Base-by-base conservation (phyloP, 2,113 vertebrate genomes). In the Sinocyclocheilus maitianheensis region DNA sequence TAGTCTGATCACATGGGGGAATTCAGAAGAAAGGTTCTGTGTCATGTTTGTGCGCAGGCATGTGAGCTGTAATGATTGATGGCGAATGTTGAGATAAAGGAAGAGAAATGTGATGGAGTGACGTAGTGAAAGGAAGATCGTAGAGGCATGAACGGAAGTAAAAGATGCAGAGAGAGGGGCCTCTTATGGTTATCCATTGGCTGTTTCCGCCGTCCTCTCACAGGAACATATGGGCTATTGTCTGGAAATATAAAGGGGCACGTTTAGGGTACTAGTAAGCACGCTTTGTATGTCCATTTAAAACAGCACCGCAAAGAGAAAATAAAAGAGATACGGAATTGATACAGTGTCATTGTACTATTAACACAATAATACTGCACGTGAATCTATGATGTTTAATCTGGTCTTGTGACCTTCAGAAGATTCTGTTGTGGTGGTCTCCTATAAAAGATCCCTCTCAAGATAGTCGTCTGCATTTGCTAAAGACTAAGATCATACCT, bases 71-170 rank as follows among this genome's bases (percentile, higher is more conserved):
- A 14, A 14, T 1, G 20, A 62, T 5, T 24, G n/a, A 26, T 20
- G 37, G n/a, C 30, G 30, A 67, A 76, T 60, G n/a, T 83, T 13
- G 63, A 81, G 83, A 82, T 81, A 77, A 76, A 65, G 55, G 58
- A 16, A 62, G 81, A 75, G 37, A 77, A 46, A 67, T 37, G 62
- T 63, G 81, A 80, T 84, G 85, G 71, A 53, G 78, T 82, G 63
- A 60, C 76, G 43, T 80, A 71, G 84, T 34, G 69, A 86, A 78
- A 84, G 87, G 81, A 80, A 84, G 80, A 84, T 76, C 43, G 37
- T 46, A 62, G 85, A 87, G 72, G 46, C 85, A 58, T 26, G 40
- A 60, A 72, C 65, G 65, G 37, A 75, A 84, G 74, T 75, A 75
- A 69, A 43, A 46, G 43, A 55, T 65, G 74, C 51, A 55, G 83